A percentile compares a stretch with the other conserved stretches of the same genome.
Conservation (phyloP, 2,113 vertebrate species). For the Dasyurus viverrinus region DNA sequence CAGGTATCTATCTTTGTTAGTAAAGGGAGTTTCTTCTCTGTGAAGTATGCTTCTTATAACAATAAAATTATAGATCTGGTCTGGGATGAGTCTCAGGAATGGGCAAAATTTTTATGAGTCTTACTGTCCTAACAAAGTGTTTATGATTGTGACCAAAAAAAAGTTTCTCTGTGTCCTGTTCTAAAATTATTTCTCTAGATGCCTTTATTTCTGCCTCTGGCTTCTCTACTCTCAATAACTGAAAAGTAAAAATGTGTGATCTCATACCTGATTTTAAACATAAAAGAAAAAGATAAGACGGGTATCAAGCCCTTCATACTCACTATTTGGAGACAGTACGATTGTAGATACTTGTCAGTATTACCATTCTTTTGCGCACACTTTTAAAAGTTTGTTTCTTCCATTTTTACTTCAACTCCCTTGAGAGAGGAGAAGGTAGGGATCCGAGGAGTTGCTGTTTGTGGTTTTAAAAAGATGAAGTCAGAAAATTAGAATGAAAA, state of each 20-base stretch:
- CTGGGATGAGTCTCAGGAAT: background rate
- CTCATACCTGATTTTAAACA: background rate
- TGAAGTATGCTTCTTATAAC: background rate
- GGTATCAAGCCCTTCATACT: constrained; percentile 36
- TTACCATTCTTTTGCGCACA: constrained; percentile 44
- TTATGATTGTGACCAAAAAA: background rate
- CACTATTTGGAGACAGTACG: constrained; percentile 16
- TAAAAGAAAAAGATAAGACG: background rate
- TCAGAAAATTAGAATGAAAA: constrained; percentile 26
- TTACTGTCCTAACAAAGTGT: background rate
- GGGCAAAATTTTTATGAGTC: constrained; percentile 20
- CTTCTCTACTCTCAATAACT: background rate
- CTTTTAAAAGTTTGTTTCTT: constrained; percentile 34
- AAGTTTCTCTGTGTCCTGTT: constrained; percentile 16
- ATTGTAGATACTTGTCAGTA: constrained; percentile 26
- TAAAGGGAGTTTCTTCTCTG: background rate
- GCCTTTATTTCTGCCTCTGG: background rate
- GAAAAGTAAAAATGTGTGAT: background rate
- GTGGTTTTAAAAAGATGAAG: constrained; percentile 11
- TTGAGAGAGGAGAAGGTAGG: constrained; percentile 15
- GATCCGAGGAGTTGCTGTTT: background rate
- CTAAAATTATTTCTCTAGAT: constrained; percentile 15
- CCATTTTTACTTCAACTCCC: constrained; percentile 23
- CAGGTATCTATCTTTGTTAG: background rate
- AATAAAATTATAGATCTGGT: background rate